Evolutionary conservation across 2,113 vertebrate species (phyloP), one percentile per base, ranked within the genome.

Genomic region (Petroica traversi): DNA sequence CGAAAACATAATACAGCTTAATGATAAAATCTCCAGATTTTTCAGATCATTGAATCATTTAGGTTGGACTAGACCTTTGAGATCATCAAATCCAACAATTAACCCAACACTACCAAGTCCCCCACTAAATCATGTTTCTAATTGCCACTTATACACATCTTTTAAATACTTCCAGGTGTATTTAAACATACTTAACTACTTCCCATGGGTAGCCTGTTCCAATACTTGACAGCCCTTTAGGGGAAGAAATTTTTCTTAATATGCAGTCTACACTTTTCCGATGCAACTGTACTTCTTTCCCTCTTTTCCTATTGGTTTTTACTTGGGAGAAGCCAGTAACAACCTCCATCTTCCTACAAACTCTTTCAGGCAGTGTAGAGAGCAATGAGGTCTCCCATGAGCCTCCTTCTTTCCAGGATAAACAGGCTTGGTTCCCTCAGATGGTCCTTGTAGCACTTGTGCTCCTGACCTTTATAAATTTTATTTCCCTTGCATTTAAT

Each of bases 81-180:
- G 19, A 45, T 15, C 31, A 63, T n/a, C 19, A 77, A 51, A 55
- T 45, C 2, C 28, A 43, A 25, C 31, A 8, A 34, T 19, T 20
- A 49, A 83, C 11, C n/a, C 40, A 75, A 46, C 14, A 52, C 24
- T 31, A 52, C 11, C 23, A n/a, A 63, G 41, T 25, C 23, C 4
- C 8, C 28, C 26, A 33, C 34, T 57, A 63, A 55, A 43, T 14
- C 19, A 29, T 5, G 8, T 7, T 28, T 62, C 41, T 45, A 38
- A 17, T 7, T 9, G 17, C 16, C 19, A 51, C 14, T 51, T 57
- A 34, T 57, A 22, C 9, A 18, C 0, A 0, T 22, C 19, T 57
- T 77, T 57, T 29, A 71, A 57, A 49, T 49, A 33, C 9, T 20
- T 19, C 26, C 36, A 23, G 19, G 11, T n/a, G 9, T 71, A 41